Evolutionary conservation across 2,797 vertebrate genomes (phyloP), one percentile per base, ranked within the genome.

Genomic region (Cyclura pinguis): DNA sequence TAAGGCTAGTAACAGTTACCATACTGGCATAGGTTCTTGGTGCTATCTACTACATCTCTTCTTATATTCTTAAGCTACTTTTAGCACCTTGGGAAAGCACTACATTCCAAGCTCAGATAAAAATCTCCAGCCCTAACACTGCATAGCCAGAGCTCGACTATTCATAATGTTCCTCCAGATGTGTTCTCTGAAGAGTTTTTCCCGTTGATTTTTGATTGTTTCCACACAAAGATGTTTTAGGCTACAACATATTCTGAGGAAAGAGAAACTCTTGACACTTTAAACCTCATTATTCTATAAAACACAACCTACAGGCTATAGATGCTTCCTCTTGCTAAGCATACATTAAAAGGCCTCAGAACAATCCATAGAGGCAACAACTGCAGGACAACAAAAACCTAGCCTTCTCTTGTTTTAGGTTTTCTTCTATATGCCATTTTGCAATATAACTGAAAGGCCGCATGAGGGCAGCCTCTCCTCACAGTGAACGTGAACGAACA

Each of bases 391-490:
- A 47, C 35, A 78, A 78, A 59, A 86, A 74, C 29, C 38, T 3
- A 69, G 22, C 1, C 2, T 22, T 62, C 76, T 27, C 35, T 14
- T 20, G 27, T 29, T 29, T 32, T 12, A 42, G 6, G 12, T 76
- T 29, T 47, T 20, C 59, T 35, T 20, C 20, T 55, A n/a, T 57
- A 57, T 20, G 32, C 38, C n/a, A 52, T 87, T 67, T 84, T 84
- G 85, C 72, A 91, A 57, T 87, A 57, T 77, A 87, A 87, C 47
- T 57, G 38, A 76, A n/a, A 57, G 57, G 88, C 90, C 85, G 14
- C 84, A 22, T 67, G 59, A 89, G 83, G 80, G 82, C 77, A 85
- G 29, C 64, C 38, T 73, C 27, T 27, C 42, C 85, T 50, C 67
- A 55, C 74, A 27, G 35, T 38, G 52, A 87, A 84, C 8, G 10